A percentile compares a stretch with the other conserved stretches of the same genome.
Evolutionary conservation across 2,113 vertebrate species (phyloP).

Genomic region (Sialia sialis): DNA sequence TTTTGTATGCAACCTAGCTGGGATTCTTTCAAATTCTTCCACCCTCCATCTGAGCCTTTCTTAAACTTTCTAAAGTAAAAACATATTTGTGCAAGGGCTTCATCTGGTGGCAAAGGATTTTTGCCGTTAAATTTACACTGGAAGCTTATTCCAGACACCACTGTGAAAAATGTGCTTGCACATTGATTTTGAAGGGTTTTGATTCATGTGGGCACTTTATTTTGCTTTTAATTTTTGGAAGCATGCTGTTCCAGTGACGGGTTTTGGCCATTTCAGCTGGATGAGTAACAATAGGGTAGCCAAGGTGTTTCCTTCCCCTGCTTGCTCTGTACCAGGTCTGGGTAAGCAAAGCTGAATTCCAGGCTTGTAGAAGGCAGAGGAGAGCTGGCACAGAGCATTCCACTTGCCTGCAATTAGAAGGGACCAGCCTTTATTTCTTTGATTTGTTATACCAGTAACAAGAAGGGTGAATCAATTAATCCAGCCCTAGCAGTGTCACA

Average conservation of each 20-base stretch:
- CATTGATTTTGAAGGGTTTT: neutral
- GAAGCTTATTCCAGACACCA: neutral
- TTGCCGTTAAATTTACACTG: conserved; percentile 11
- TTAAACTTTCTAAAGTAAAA: conserved; percentile 20
- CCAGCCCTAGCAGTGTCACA: neutral
- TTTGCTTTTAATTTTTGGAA: neutral
- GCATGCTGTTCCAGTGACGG: neutral
- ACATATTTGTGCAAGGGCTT: neutral
- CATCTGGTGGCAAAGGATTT: neutral
- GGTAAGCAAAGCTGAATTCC: neutral
- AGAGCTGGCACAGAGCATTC: neutral
- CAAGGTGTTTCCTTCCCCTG: neutral
- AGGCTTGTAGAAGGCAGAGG: neutral
- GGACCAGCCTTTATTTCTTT: neutral
- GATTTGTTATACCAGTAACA: neutral
- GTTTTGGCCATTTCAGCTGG: neutral
- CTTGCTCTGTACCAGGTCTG: neutral
- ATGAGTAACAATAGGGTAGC: neutral
- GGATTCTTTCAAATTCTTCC: neutral
- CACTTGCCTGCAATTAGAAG: neutral
- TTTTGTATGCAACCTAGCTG: neutral
- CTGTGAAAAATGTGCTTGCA: neutral
- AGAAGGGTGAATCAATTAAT: neutral
- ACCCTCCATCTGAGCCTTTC: neutral
- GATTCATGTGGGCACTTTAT: neutral